A percentile compares a stretch with the other conserved stretches of the same genome.
Evolutionary conservation across 2,113 vertebrate genomes (phyloP).

Genomic region (Cyphomyrus discorhynchus): DNA sequence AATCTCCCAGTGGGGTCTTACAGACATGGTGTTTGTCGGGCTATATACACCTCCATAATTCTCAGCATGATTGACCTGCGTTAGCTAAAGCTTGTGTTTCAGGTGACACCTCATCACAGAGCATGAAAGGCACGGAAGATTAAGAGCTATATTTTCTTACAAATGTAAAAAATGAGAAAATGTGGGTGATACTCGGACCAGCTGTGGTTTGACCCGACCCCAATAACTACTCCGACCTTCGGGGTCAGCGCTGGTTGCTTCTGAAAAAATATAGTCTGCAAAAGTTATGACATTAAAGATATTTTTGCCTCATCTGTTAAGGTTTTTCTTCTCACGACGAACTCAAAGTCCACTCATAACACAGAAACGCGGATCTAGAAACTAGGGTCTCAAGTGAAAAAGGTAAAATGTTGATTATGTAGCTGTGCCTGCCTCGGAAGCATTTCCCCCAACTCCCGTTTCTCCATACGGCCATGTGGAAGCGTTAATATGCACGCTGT

Average conservation of each 20-base stretch:
- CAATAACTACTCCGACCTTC: background rate
- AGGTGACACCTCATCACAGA: background rate
- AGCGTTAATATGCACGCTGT: background rate
- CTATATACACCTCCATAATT: background rate
- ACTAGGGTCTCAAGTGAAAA: background rate
- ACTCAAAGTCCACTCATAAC: background rate
- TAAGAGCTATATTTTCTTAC: background rate
- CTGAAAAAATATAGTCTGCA: background rate
- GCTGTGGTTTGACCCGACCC: background rate
- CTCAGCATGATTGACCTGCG: background rate
- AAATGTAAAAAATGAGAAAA: background rate
- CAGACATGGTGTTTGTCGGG: too few species aligned
- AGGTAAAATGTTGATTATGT: background rate
- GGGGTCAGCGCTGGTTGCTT: background rate
- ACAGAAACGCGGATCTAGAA: background rate
- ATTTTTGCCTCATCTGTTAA: slow-evolving; percentile 9
- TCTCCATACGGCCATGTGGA: background rate
- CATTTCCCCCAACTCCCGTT: background rate
- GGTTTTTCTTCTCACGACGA: background rate
- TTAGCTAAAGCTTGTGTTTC: background rate
- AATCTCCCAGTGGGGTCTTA: background rate
- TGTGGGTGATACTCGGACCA: background rate
- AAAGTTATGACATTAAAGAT: background rate
- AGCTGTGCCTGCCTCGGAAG: background rate
- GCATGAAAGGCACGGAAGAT: background rate